Base-by-base conservation (phyloP, 2,797 vertebrate genomes). In the Rhyacichthys aspro region DNA sequence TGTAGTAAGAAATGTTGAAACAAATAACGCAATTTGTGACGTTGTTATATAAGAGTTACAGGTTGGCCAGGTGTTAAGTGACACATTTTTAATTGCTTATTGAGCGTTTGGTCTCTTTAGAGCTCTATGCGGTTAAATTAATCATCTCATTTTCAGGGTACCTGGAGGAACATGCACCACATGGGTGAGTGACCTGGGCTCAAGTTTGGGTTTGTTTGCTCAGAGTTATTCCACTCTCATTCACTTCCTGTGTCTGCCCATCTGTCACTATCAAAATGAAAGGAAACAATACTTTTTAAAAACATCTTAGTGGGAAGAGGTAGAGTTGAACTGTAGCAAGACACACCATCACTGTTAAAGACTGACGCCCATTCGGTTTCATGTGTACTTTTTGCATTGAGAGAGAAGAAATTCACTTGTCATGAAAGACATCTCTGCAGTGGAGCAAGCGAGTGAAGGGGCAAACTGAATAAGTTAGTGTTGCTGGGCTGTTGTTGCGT, bases 361-460 rank as follows among this genome's bases (percentile, higher is more conserved):
- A 83, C 72, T 82, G 77, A 72, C 66, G 52, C 45, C 39, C 48
- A 57, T 69, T 72, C 42, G 59, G 62, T 64, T 46, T n/a, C 38
- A 17, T 39, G 68, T 64, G 55, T 54, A 28, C n/a, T 57, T 42
- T 43, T 42, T 37, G 54, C 60, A 70, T 55, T 33, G 45, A 67
- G 54, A 69, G 46, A 67, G 59, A 69, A 56, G 49, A 65, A 59
- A 54, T 60, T 65, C 50, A 58, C 67, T 55, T 59, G 59, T 50
- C 64, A 73, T 18, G 55, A 56, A 73, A 65, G 57, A 76, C 70
- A 67, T 59, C 16, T 60, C 8, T 2, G 33, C 70, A 48, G 47
- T 32, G 72, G 76, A 44, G 67, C 66, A 65, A 63, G 70, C 61
- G 36, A 55, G 59, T 42, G 59, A 34, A 14, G 49, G 36, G 16